phyloP scores from a whole-genome alignment of 2,888 invertebrate species.

The Apantesis nais region DNA sequence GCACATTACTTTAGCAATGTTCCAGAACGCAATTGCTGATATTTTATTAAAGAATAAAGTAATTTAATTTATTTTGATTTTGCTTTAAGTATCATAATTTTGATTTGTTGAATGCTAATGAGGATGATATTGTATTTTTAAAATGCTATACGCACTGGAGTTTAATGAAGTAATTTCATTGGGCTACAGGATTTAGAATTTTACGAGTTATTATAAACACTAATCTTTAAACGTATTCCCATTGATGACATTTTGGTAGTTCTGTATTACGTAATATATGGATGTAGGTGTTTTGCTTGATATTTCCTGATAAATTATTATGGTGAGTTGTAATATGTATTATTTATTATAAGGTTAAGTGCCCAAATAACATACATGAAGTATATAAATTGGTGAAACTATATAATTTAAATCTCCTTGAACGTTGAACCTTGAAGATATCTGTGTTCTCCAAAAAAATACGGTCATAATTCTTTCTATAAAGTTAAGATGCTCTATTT shows the following conservation, averaged over 20 bases:
- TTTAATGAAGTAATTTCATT: neutral
- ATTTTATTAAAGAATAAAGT: slow-evolving; percentile 41
- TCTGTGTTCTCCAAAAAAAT: too few relatives aligned
- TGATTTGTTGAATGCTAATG: neutral
- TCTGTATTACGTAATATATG: too few relatives aligned
- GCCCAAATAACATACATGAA: too few relatives aligned
- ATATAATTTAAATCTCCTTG: too few relatives aligned
- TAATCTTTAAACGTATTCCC: slow-evolving; percentile 26
- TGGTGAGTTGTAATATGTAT: too few relatives aligned
- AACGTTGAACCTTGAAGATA: too few relatives aligned
- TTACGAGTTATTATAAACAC: slow-evolving; percentile 21
- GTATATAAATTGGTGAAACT: too few relatives aligned
- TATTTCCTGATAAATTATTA: too few relatives aligned
- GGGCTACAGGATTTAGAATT: slow-evolving; percentile 20
- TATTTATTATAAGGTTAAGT: too few relatives aligned
- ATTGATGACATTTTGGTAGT: slow-evolving; percentile 16
- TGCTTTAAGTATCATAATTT: neutral
- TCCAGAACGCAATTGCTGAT: slow-evolving; percentile 28
- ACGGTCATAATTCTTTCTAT: too few relatives aligned
- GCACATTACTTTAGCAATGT: slow-evolving; percentile 24
- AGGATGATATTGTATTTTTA: slow-evolving; percentile 4
- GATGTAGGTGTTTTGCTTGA: too few relatives aligned
- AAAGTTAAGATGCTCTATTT: neutral
- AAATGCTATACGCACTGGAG: neutral
- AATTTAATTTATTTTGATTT: slow-evolving; percentile 19